Evolutionary conservation across 2,113 vertebrate species (phyloP), one percentile per base, ranked within the genome.

Genomic region (Brachyhypopomus occidentalis): DNA sequence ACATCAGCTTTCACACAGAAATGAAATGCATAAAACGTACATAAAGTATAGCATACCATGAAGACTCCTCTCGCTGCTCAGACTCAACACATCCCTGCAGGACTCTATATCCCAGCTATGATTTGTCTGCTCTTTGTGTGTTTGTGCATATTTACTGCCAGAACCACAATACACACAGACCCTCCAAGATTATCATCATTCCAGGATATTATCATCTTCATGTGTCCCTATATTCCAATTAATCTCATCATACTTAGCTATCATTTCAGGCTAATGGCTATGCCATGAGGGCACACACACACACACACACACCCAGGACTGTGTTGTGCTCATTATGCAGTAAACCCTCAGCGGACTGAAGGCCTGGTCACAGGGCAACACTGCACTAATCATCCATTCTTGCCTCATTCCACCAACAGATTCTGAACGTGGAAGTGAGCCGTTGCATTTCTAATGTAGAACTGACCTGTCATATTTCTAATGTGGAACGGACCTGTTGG

Each of bases 171-270:
- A 45, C 58, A 52, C 9, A 59, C n/a, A 27, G 4, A 12, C 36
- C n/a, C 58, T 41, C 41, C 41, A 6, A 41, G 9, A 41, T 30
- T 41, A 41, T 41, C 41, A 41, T 9, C 5, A 41, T 41, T 41
- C 41, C 55, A 78, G 77, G 30, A 23, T 58, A 78, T 78, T 69
- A 60, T 45, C 1, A 27, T 25, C 34, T 45, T 4, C 25, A 38
- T 72, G 45, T 48, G 72, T 62, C 52, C 41, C 59, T 58, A 52
- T 72, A 79, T 63, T 62, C 23, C 19, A 72, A 45, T 45, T 45
- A 45, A 1, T 62, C 56, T 71, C 52, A 66, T 60, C 59, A 79
- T 60, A 30, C 55, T 45, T 72, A 79, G 59, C 56, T 72, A 34
- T 72, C 56, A 41, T 74, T 64, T 66, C 60, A 55, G 36, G 4